phyloP scores from a whole-genome alignment of 1,140 invertebrate species.

The Mactra quadrangularis region DNA sequence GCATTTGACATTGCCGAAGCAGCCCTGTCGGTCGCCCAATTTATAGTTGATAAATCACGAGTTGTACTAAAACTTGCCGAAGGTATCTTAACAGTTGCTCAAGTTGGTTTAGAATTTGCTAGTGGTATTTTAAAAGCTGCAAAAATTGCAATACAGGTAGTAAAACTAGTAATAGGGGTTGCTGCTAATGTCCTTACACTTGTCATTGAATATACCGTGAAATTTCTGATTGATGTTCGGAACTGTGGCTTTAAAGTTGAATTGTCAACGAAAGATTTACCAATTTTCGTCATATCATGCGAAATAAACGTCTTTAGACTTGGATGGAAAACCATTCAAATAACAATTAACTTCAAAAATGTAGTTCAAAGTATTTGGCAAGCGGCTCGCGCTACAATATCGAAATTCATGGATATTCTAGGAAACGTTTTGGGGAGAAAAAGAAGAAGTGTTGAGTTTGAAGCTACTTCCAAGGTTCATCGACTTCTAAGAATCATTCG shows the following conservation, averaged over 20 bases:
- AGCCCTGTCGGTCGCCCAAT: slow-evolving; percentile 38
- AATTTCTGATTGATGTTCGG: slow-evolving; percentile 50
- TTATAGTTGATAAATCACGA: slow-evolving; percentile 64
- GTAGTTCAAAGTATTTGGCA: slow-evolving; percentile 44
- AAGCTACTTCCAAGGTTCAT: neutral
- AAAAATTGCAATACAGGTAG: slow-evolving; percentile 42
- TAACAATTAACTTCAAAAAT: slow-evolving; percentile 56
- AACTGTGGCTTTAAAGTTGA: slow-evolving; percentile 63
- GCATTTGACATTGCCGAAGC: slow-evolving; percentile 52
- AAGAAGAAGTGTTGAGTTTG: neutral
- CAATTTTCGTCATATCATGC: slow-evolving; percentile 61
- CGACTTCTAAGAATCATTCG: neutral
- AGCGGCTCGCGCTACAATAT: slow-evolving; percentile 37
- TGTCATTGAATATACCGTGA: slow-evolving; percentile 46
- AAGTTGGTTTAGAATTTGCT: slow-evolving; percentile 50
- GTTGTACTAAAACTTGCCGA: slow-evolving; percentile 56
- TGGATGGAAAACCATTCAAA: slow-evolving; percentile 35
- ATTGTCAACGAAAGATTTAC: slow-evolving; percentile 51
- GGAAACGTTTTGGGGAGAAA: neutral
- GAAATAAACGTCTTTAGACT: slow-evolving; percentile 59
- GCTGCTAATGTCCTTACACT: slow-evolving; percentile 48
- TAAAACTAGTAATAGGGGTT: slow-evolving; percentile 47
- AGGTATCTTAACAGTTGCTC: slow-evolving; percentile 48
- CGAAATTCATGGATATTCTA: neutral
- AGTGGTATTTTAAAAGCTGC: slow-evolving; percentile 48